Conservation (phyloP, 2,797 vertebrate species). For the Microcaecilia unicolor region DNA sequence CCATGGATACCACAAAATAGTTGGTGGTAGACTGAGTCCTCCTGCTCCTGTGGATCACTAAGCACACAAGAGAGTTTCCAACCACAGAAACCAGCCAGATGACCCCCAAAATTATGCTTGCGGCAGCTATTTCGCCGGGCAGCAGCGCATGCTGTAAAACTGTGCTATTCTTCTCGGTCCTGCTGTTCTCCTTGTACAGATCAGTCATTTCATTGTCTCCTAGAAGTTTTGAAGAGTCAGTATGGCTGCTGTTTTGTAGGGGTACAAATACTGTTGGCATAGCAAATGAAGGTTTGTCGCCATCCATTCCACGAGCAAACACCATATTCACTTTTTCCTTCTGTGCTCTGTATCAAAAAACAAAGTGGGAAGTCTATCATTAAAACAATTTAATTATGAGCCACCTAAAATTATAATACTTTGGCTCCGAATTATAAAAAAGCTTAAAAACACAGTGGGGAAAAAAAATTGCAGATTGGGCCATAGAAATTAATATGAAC, state of each 20-base stretch:
- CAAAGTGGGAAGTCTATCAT: constrained; percentile 14
- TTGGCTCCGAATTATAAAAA: too few relatives aligned
- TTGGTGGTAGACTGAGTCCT: constrained; percentile 92
- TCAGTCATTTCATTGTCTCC: constrained; percentile 13
- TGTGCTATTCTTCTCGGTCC: constrained; percentile 44
- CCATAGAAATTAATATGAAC: too few relatives aligned
- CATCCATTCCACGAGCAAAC: constrained; percentile 49
- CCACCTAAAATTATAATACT: too few relatives aligned
- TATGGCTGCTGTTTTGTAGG: constrained; percentile 56
- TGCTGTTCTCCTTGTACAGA: constrained; percentile 7
- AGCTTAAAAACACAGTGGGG: too few relatives aligned
- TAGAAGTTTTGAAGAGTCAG: constrained; percentile 27
- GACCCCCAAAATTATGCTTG: constrained; percentile 59
- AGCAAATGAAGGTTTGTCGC: constrained; percentile 38
- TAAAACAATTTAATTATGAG: too few relatives aligned
- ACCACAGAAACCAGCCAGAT: constrained; percentile 79
- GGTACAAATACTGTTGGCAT: constrained; percentile 40
- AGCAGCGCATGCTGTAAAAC: constrained; percentile 31
- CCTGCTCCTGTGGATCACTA: constrained; percentile 89
- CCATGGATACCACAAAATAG: constrained; percentile 91
- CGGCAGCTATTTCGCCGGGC: constrained; percentile 55
- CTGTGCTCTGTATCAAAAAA: constrained; percentile 32
- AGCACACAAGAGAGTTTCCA: constrained; percentile 82
- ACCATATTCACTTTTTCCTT: constrained; percentile 43
- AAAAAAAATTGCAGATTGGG: too few relatives aligned